Conservation (phyloP, 2,797 vertebrate species). For the Neosalanx taihuensis region DNA sequence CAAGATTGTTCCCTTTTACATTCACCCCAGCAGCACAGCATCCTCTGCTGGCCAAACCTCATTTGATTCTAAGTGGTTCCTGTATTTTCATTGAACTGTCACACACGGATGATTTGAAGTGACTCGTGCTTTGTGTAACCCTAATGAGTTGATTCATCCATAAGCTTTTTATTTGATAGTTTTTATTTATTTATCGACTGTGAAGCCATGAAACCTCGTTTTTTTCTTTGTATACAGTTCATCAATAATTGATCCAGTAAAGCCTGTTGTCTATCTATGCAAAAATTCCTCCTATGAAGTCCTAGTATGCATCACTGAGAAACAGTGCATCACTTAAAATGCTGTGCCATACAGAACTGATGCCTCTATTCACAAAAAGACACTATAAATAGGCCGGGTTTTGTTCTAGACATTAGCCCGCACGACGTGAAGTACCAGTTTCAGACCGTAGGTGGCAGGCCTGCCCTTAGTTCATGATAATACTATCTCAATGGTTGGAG, state of each 20-base stretch:
- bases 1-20: neutral
- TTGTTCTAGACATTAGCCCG: neutral
- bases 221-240: neutral
- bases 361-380: neutral
- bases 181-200: too few species aligned
- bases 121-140: neutral
- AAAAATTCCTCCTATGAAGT: neutral
- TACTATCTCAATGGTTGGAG: neutral
- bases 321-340: neutral
- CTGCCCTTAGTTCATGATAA: neutral
- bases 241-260: neutral
- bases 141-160: neutral
- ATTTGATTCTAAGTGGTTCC: neutral
- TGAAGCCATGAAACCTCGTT: neutral
- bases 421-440: neutral
- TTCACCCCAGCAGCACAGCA: neutral
- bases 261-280: neutral
- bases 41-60: neutral
- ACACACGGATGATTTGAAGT: neutral
- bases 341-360: neutral
- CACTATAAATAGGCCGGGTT: neutral
- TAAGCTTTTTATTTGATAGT: too few species aligned
- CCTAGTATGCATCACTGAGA: neutral
- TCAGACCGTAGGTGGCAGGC: neutral
- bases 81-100: neutral